Base-by-base conservation (phyloP, 2,888 invertebrate species). In the Drosophila percnosoma region DNA sequence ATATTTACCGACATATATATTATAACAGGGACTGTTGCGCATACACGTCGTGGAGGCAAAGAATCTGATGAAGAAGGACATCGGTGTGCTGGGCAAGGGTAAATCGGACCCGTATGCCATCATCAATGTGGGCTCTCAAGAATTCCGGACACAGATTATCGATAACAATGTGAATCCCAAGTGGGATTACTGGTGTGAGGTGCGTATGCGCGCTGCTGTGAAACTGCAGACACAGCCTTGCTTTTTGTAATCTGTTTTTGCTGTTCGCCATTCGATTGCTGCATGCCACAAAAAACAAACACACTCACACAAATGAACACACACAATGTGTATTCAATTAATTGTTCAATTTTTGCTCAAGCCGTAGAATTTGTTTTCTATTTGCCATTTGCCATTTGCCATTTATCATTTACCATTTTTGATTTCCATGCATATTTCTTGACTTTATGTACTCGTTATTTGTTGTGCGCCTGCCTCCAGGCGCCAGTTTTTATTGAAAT, bases 151-250 rank as follows among this genome's bases (percentile, higher is more conserved):
- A 0, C 96, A 97, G 93, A 97, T 97, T 45, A 98, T 99, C 83
- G 97, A 98, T 92, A 98, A 98, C 93, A 97, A 96, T 78, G 95
- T 99, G 34, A 97, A 98, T 94, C 99, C 99, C 7, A 97, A 97
- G 83, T 99, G 99, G 99, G 98, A 99, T 93, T 98, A 95, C 93
- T 98, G 97, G 96, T 99, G 99, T 92, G 99, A 99, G 97, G 98
- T 99, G 94, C 93, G 94, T 90, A 78, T 38, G 54, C 66, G 67
- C 40, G 52, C 51, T 59, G 64, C 76, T 67, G 64, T 36, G 45
- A 45, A 49, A 59, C 65, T 55, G 13, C 57, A 34, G 21, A 55
- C 48, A 58, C 49, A n/a, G 64, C 67, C 21, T 51, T 67, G 72
- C 71, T 73, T 79, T 58, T 65, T 62, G 73, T 80, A 80, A 76